These are phyloP conservation scores for Caenorhabditis tropicalis DNA, from an alignment of 1,140 invertebrate species.

Conservation along the genomic window DNA sequence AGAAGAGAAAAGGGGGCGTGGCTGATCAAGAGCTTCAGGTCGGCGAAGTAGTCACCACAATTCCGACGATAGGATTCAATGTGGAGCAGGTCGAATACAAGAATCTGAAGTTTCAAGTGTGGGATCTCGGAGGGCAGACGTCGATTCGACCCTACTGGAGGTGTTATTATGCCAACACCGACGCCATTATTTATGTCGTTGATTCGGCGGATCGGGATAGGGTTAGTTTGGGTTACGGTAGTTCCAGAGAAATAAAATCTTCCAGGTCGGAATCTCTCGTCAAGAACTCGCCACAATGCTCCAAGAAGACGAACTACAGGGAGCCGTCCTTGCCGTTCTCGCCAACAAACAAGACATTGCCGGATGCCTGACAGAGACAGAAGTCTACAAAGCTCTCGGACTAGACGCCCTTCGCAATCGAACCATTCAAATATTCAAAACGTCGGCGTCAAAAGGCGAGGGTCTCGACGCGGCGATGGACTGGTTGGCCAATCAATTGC, in stretches of 20 bases:
- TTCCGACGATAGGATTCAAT: slow-evolving; percentile 95
- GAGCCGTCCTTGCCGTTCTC: slow-evolving; percentile 90
- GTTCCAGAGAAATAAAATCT: no score
- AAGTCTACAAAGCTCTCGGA: slow-evolving; percentile 94
- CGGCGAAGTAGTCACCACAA: slow-evolving; percentile 98
- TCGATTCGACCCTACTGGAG: slow-evolving; percentile 98
- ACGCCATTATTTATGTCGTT: slow-evolving; percentile 99
- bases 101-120: slow-evolving; percentile 83
- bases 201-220: slow-evolving; percentile 97
- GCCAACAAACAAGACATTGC: slow-evolving; percentile 91
- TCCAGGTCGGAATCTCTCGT: slow-evolving; percentile 53
- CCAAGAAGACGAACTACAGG: slow-evolving; percentile 94
- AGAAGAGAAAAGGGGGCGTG: not conserved
- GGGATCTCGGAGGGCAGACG: slow-evolving; percentile 98
- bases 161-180: slow-evolving; percentile 99
- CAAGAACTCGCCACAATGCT: slow-evolving; percentile 87
- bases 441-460: slow-evolving; percentile 96
- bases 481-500: slow-evolving; percentile 76
- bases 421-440: slow-evolving; percentile 99
- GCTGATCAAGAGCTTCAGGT: slow-evolving; percentile 80
- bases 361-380: slow-evolving; percentile 90
- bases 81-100: slow-evolving; percentile 95
- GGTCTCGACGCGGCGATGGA: slow-evolving; percentile 98
- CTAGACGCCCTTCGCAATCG: slow-evolving; percentile 91
- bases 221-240: slow-evolving; percentile 82